Conservation (phyloP, 2,113 vertebrate genomes). For the Theristicus caerulescens region DNA sequence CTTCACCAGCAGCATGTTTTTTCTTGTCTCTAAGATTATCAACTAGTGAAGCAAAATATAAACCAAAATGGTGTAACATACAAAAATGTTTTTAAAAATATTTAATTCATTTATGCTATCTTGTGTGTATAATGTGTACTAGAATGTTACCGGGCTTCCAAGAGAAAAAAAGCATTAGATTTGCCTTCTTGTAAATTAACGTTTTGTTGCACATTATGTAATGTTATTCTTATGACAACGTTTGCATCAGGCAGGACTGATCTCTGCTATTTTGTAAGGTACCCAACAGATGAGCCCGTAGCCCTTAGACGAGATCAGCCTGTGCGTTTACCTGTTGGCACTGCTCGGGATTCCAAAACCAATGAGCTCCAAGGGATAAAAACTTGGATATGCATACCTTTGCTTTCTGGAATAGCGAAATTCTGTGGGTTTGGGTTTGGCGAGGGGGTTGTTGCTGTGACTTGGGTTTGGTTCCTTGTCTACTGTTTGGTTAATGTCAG, state of each 20-base stretch:
- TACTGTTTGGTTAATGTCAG: neutral
- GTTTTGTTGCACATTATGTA: neutral
- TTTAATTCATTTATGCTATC: neutral
- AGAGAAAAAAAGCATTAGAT: neutral
- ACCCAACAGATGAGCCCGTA: neutral
- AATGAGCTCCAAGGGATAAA: neutral
- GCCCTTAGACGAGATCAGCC: neutral
- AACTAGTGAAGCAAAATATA: neutral
- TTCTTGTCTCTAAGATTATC: conserved; percentile 11
- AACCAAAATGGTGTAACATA: neutral
- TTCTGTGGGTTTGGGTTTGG: neutral
- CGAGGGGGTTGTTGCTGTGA: neutral
- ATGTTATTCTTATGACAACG: neutral
- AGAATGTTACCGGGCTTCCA: neutral
- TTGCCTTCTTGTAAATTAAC: neutral
- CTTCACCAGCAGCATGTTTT: conserved; percentile 2
- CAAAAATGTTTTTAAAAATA: neutral
- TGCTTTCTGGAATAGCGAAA: neutral
- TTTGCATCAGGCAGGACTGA: neutral
- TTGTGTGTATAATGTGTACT: neutral
- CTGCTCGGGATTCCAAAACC: neutral
- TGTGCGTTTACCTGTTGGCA: neutral
- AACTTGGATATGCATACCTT: neutral
- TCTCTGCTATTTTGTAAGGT: neutral
- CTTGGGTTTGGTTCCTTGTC: neutral